Percentiles rank a stretch among this genome's conserved stretches.
Evolutionary conservation across 2,797 vertebrate species (phyloP).

Genomic region (Botia almorhae): DNA sequence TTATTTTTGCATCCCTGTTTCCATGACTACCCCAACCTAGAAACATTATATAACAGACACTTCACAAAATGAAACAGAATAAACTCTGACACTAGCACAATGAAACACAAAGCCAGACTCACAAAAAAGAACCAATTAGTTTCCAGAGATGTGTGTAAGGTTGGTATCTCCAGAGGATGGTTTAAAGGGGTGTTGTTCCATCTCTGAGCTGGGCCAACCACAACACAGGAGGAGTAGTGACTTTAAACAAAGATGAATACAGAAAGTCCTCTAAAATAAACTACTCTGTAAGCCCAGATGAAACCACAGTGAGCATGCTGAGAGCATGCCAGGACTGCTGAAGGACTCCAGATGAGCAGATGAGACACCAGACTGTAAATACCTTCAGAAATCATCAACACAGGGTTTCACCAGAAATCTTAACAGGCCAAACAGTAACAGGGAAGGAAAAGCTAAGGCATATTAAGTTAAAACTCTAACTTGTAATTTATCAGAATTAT

Average conservation of each 20-base stretch:
- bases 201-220: conserved; percentile 59
- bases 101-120: background rate
- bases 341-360: conserved; percentile 37
- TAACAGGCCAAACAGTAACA: background rate
- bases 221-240: conserved; percentile 50
- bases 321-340: conserved; percentile 53
- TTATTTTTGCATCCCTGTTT: conserved; percentile 42
- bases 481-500: too few relatives aligned
- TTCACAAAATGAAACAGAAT: conserved; percentile 24
- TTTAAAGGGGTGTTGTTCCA: conserved; percentile 62
- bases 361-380: background rate
- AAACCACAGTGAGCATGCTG: conserved; percentile 44
- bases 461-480: too few relatives aligned
- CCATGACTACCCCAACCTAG: too few relatives aligned
- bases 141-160: conserved; percentile 35
- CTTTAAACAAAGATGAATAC: conserved; percentile 44
- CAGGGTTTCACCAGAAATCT: background rate
- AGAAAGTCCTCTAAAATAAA: conserved; percentile 47
- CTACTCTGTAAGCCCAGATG: conserved; percentile 52
- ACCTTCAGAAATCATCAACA: conserved; percentile 31
- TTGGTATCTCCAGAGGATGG: conserved; percentile 51
- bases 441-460: too few relatives aligned
- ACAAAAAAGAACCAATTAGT: conserved; percentile 23
- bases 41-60: conserved; percentile 57
- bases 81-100: conserved; percentile 47